Percentiles rank a stretch among this genome's conserved stretches.
Evolutionary conservation across 2,113 vertebrate genomes (phyloP).

Genomic region (Brienomyrus longianalis): DNA sequence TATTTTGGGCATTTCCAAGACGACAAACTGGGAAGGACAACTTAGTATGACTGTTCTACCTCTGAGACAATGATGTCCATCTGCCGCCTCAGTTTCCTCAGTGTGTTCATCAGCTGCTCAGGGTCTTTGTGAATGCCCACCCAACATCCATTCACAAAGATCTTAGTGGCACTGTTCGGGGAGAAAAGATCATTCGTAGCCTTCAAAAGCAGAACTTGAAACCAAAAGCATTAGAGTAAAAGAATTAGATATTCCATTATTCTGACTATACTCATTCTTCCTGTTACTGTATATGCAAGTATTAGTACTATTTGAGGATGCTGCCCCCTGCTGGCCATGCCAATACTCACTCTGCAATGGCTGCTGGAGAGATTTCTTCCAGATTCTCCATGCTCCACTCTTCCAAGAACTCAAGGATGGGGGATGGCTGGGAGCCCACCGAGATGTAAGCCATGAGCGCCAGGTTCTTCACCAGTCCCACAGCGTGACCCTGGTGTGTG

Average conservation of each 20-base stretch:
- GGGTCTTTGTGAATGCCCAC: constrained; percentile 98
- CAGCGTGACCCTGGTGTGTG: constrained; percentile 80
- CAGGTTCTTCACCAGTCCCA: constrained; percentile 97
- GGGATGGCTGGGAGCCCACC: constrained; percentile 94
- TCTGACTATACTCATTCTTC: background rate
- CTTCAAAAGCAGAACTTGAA: background rate
- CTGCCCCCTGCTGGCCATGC: constrained; percentile 16
- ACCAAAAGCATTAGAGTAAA: background rate
- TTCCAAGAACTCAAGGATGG: constrained; percentile 97
- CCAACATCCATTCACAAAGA: constrained; percentile 99
- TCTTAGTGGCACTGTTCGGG: constrained; percentile 82
- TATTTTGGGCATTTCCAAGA: background rate
- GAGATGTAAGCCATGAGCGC: constrained; percentile 99
- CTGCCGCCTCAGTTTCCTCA: constrained; percentile 88
- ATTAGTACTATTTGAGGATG: background rate
- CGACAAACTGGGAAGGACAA: background rate
- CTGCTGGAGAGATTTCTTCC: constrained; percentile 97
- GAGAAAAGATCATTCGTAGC: background rate
- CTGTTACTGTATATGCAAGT: background rate
- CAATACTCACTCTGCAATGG: constrained; percentile 86
- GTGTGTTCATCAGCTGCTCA: constrained; percentile 94
- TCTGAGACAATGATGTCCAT: constrained; percentile 99
- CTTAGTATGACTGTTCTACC: constrained; percentile 50
- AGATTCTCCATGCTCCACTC: constrained; percentile 99
- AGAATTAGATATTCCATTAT: background rate